Conservation (phyloP, 1,140 invertebrate species). For the Hermetia illucens region DNA sequence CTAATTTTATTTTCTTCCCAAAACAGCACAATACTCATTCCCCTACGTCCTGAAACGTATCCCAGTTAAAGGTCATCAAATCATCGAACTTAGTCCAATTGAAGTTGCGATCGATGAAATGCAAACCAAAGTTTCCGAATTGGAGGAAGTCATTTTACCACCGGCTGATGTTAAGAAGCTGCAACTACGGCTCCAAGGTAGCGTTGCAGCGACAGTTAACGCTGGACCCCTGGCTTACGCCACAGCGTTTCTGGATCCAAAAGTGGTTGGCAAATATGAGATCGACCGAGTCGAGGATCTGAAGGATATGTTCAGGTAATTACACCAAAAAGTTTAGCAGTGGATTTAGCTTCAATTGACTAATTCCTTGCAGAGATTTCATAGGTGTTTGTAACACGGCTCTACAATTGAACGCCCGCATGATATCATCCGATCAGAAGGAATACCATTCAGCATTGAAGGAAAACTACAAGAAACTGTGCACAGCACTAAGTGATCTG, state of each 20-base stretch:
- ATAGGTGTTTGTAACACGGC: conserved; percentile 74
- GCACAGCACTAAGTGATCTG: conserved; percentile 54
- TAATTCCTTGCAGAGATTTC: conserved; percentile 57
- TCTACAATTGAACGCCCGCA: conserved; percentile 69
- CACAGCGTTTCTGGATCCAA: conserved; percentile 69
- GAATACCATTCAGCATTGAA: conserved; percentile 79
- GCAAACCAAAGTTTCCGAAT: conserved; percentile 65
- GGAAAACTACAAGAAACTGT: conserved; percentile 74
- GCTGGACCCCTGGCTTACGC: conserved; percentile 91
- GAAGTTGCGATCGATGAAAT: conserved; percentile 91
- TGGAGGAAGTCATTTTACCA: conserved; percentile 69
- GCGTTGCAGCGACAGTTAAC: conserved; percentile 85
- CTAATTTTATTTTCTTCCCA: conserved; percentile 10
- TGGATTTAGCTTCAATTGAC: neutral
- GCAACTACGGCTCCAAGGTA: conserved; percentile 77
- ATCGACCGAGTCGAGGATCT: conserved; percentile 70
- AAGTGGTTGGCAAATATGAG: conserved; percentile 50
- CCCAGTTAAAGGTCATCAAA: conserved; percentile 51
- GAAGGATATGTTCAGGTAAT: conserved; percentile 73
- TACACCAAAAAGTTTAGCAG: conserved; percentile 5
- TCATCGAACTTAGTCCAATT: conserved; percentile 74
- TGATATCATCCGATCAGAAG: conserved; percentile 72
- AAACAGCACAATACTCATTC: conserved; percentile 68
- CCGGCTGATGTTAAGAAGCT: conserved; percentile 76
- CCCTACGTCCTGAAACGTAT: conserved; percentile 87